These are phyloP conservation scores for Ruditapes philippinarum DNA, from an alignment of 1,140 invertebrate species.

Conservation along the genomic window DNA sequence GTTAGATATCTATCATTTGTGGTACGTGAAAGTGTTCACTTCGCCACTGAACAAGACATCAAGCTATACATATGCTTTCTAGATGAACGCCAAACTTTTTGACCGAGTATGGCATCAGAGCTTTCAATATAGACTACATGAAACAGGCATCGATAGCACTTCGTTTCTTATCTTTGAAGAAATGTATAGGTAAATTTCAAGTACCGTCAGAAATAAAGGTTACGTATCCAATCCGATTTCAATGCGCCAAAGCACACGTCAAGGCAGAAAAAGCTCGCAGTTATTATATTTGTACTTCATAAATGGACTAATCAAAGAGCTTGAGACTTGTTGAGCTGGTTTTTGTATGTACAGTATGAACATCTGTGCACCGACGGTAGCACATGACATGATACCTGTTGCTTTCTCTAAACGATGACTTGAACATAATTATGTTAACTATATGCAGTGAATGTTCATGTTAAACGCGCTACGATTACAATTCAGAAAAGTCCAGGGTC, in stretches of 20 bases:
- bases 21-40: background rate
- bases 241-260: slow-evolving; percentile 23
- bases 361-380: slow-evolving; percentile 3
- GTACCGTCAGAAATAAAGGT: background rate
- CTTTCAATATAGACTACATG: background rate
- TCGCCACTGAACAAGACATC: background rate
- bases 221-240: too few relatives aligned
- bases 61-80: too few relatives aligned
- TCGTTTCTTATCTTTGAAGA: background rate
- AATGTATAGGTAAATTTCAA: background rate
- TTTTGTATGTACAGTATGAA: too few relatives aligned
- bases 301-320: too few relatives aligned
- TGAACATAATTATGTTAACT: background rate
- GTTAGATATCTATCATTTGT: too few relatives aligned
- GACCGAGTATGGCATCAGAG: slow-evolving; percentile 13
- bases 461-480: background rate
- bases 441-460: background rate
- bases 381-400: slow-evolving; percentile 5
- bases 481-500: background rate
- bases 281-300: too few relatives aligned
- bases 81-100: background rate
- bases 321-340: too few relatives aligned
- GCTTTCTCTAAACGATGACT: background rate
- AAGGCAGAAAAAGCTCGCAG: background rate
- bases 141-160: background rate